phyloP scores from a whole-genome alignment of 2,888 invertebrate genomes.

The Agrotis segetum region DNA sequence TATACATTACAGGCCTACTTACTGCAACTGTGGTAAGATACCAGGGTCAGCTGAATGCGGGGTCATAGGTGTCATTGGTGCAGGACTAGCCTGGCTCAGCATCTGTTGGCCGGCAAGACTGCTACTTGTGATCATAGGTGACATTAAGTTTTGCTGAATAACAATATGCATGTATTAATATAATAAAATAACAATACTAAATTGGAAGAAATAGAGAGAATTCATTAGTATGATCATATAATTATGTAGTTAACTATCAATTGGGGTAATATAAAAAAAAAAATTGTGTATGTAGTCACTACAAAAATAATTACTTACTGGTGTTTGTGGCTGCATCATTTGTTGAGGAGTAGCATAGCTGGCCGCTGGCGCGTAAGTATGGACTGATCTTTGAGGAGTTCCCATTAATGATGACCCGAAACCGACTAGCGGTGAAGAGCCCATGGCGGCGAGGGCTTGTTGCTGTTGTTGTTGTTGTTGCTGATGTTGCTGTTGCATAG shows the following conservation, averaged over 20 bases:
- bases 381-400: constrained; percentile 93
- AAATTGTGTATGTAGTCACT: no score
- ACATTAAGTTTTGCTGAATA: constrained; percentile 95
- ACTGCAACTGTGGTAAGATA: constrained; percentile 98
- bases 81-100: constrained; percentile 93
- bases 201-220: background rate
- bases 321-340: constrained; percentile 97
- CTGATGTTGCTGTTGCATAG: constrained; percentile 94
- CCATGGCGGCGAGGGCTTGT: constrained; percentile 91
- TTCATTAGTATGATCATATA: background rate
- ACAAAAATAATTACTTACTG: constrained; percentile 92
- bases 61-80: constrained; percentile 97
- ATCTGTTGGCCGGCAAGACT: constrained; percentile 91
- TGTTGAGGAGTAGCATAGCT: constrained; percentile 95
- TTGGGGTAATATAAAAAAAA: background rate
- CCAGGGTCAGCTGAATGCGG: constrained; percentile 98
- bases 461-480: constrained; percentile 93
- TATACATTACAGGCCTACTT: constrained; percentile 72
- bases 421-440: constrained; percentile 91
- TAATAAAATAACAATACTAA: background rate
- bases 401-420: constrained; percentile 92
- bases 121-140: constrained; percentile 93
- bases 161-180: constrained; percentile 5
- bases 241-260: background rate
- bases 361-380: constrained; percentile 94